These are phyloP conservation scores for Phodopus roborovskii DNA, from an alignment of 2,113 vertebrate species.

Conservation along the genomic window DNA sequence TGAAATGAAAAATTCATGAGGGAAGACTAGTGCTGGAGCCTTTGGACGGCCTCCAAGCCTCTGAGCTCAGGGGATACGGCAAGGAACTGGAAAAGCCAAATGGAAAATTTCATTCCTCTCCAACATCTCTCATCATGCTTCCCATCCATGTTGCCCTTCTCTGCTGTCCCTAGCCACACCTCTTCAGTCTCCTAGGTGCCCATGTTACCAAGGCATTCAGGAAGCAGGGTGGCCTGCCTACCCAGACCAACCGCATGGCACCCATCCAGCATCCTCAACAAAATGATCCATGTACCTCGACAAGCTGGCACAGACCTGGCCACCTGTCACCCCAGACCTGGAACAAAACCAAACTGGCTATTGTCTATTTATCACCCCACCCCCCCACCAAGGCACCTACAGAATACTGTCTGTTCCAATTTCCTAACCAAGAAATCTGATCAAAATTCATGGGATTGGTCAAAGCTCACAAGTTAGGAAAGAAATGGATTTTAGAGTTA, in stretches of 20 bases:
- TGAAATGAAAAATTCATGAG: conserved; percentile 77
- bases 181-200: not conserved
- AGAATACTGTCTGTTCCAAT: conserved; percentile 1
- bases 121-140: not conserved
- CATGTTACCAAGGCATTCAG: not conserved
- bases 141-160: not conserved
- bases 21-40: not conserved
- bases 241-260: not conserved
- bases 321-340: not conserved
- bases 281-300: not conserved
- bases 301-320: not conserved
- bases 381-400: not conserved
- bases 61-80: conserved; percentile 28
- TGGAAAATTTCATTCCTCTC: conserved; percentile 68
- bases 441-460: not conserved
- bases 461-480: not conserved
- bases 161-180: not conserved
- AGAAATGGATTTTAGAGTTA: not conserved
- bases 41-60: not conserved
- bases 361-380: not conserved
- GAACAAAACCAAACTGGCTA: not conserved
- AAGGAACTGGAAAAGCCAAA: conserved; percentile 39
- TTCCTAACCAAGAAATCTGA: not conserved
- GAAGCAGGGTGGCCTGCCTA: not conserved
- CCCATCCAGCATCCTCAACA: not conserved